A percentile compares a stretch with the other conserved stretches of the same genome.
phyloP scores from a whole-genome alignment of 1,140 invertebrate genomes.

The Megathymus violae region DNA sequence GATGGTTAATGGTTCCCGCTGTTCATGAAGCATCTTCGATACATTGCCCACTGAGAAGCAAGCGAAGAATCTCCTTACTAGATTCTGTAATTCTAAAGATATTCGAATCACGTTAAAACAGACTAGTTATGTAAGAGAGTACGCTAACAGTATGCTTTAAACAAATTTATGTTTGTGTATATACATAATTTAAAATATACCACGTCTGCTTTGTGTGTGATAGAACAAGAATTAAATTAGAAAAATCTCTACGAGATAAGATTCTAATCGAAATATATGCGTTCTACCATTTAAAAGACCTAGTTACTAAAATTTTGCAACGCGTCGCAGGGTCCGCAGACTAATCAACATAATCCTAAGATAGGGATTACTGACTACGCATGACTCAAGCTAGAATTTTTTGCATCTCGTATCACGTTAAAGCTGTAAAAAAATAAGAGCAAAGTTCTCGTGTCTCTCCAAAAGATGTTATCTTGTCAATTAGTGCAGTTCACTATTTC shows the following conservation, averaged over 20 bases:
- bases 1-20: no score
- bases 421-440: conserved; percentile 45
- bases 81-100: no score
- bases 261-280: conserved; percentile 40
- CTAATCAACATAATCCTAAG: conserved; percentile 50
- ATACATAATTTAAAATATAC: no score
- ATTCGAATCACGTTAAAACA: no score
- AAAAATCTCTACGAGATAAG: conserved; percentile 34
- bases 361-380: conserved; percentile 37
- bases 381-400: conserved; percentile 42
- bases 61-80: no score
- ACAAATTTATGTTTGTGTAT: no score
- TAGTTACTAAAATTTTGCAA: conserved; percentile 42
- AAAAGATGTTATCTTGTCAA: conserved; percentile 51
- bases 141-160: no score
- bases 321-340: conserved; percentile 17
- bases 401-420: conserved; percentile 33
- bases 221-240: no score
- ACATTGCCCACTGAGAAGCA: no score
- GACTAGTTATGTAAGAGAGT: no score
- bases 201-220: no score
- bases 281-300: conserved; percentile 37
- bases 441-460: conserved; percentile 38
- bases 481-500: conserved; percentile 57
- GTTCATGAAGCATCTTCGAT: no score